These are phyloP conservation scores for Staurois parvus DNA, from an alignment of 2,797 vertebrate genomes.

Conservation along the genomic window DNA sequence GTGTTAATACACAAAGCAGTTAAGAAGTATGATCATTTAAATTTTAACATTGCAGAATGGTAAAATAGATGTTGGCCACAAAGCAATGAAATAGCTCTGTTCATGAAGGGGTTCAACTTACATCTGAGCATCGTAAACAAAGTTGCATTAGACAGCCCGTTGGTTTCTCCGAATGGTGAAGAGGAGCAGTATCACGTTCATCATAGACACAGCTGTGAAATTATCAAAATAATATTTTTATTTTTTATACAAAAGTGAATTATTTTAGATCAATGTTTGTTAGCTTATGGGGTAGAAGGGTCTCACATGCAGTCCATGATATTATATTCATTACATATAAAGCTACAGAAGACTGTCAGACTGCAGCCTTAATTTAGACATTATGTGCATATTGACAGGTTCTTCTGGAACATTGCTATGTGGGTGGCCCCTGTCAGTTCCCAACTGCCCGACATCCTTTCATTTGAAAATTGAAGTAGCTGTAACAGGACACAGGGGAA, in stretches of 20 bases:
- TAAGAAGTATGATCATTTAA: no score
- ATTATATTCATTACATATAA: neutral
- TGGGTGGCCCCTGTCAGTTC: no score
- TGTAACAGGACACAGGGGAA: no score
- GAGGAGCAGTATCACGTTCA: neutral
- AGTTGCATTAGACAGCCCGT: neutral
- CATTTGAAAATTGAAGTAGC: no score
- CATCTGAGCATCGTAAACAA: constrained; percentile 2
- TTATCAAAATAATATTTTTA: neutral
- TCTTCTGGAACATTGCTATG: no score
- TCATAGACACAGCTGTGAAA: constrained; percentile 38
- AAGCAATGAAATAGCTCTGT: neutral
- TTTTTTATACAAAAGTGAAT: neutral
- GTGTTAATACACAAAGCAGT: no score
- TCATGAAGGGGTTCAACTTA: constrained; percentile 16
- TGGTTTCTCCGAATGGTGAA: neutral
- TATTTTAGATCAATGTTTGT: neutral
- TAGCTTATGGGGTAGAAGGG: no score
- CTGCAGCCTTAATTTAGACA: no score
- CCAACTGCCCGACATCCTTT: no score
- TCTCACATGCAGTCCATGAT: neutral
- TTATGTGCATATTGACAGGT: no score
- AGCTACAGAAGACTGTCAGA: neutral
- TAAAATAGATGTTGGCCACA: no score
- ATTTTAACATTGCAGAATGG: no score